phyloP scores from a whole-genome alignment of 2,888 invertebrate genomes.

The Brenthis daphne region DNA sequence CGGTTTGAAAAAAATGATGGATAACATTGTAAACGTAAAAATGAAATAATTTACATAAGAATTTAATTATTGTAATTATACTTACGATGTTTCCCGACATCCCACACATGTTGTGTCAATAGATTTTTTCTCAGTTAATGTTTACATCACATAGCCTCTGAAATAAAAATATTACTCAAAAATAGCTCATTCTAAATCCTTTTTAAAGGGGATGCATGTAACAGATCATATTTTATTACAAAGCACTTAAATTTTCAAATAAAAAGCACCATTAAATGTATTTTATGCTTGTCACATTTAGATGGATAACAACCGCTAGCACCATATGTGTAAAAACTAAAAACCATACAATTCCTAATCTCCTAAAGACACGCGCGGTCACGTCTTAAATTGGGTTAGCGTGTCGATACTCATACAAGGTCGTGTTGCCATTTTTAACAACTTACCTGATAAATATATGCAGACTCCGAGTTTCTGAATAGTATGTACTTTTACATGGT shows the following conservation, averaged over 20 bases:
- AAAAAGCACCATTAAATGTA: conserved; percentile 18
- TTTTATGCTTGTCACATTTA: conserved; percentile 21
- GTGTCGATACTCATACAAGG: conserved; percentile 66
- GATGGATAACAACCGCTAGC: conserved; percentile 35
- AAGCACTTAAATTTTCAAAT: conserved; percentile 3
- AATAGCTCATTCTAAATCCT: background rate
- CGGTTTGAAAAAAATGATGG: conserved; percentile 16
- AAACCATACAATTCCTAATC: conserved; percentile 59
- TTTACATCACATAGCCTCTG: no score
- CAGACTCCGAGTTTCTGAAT: conserved; percentile 10
- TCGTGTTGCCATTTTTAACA: conserved; percentile 49
- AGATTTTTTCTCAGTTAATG: background rate
- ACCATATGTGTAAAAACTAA: conserved; percentile 57
- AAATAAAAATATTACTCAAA: no score
- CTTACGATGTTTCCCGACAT: background rate
- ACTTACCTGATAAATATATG: conserved; percentile 23
- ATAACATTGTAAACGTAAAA: background rate
- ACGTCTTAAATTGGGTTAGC: conserved; percentile 73
- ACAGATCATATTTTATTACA: conserved; percentile 1
- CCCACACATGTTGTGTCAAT: no score
- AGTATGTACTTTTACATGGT: conserved; percentile 18
- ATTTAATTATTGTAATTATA: background rate
- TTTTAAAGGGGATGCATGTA: background rate
- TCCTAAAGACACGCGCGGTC: conserved; percentile 63
- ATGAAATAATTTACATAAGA: conserved; percentile 9